phyloP scores from a whole-genome alignment of 2,888 invertebrate genomes.

The Lepidochrysops patricia region DNA sequence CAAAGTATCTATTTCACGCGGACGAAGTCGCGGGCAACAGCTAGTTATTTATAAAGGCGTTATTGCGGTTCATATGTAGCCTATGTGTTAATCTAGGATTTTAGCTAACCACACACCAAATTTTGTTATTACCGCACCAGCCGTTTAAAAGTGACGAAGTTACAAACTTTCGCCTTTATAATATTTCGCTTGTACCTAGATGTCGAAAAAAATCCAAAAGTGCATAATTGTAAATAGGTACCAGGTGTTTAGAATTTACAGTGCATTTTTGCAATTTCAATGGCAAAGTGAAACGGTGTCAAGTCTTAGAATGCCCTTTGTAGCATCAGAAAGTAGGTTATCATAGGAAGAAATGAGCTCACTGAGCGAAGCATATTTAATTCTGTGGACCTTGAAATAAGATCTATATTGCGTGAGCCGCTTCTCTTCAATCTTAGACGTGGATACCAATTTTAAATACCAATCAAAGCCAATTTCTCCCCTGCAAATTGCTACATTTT shows the following conservation, averaged over 20 bases:
- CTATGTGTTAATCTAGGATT: no score
- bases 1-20: no score
- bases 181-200: no score
- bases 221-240: no score
- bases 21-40: no score
- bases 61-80: no score
- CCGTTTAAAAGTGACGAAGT: no score
- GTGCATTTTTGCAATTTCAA: slow-evolving; percentile 1
- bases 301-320: slow-evolving; percentile 6
- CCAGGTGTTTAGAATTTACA: background rate
- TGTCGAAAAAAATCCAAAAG: no score
- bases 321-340: slow-evolving; percentile 4
- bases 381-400: background rate
- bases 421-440: background rate
- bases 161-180: no score
- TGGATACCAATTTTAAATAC: background rate
- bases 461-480: background rate
- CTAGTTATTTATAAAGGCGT: no score
- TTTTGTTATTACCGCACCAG: no score
- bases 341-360: background rate
- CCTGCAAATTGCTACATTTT: background rate
- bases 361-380: background rate
- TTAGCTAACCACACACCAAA: no score
- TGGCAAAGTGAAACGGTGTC: slow-evolving; percentile 1
- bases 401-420: background rate